These are phyloP conservation scores for Botia almorhae DNA, from an alignment of 2,797 vertebrate genomes.

Conservation along the genomic window DNA sequence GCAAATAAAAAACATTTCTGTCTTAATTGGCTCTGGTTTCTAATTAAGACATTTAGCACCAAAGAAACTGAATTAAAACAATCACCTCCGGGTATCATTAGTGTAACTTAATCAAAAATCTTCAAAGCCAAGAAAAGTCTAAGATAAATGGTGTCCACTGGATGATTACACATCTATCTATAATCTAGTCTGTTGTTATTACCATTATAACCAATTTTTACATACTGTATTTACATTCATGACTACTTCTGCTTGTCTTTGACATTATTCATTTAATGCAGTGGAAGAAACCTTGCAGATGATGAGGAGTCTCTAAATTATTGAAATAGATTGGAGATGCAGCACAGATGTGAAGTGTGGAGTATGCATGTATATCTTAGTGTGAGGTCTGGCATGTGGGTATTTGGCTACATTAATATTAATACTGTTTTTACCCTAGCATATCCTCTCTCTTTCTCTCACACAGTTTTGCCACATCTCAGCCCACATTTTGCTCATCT, in stretches of 20 bases:
- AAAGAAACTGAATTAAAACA: too few relatives aligned
- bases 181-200: not conserved
- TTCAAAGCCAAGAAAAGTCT: too few relatives aligned
- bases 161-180: too few relatives aligned
- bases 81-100: too few relatives aligned
- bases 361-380: conserved; percentile 44
- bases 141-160: too few relatives aligned
- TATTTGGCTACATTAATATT: conserved; percentile 57
- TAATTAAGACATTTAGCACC: too few relatives aligned
- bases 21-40: too few relatives aligned
- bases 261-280: conserved; percentile 32
- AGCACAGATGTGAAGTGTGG: conserved; percentile 51
- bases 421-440: conserved; percentile 31
- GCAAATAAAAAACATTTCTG: not conserved
- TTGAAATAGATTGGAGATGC: conserved; percentile 53
- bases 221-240: not conserved
- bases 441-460: not conserved
- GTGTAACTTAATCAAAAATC: too few relatives aligned
- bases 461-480: not conserved
- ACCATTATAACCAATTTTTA: not conserved
- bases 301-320: conserved; percentile 51
- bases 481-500: not conserved
- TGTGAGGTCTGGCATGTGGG: conserved; percentile 37
- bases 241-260: conserved; percentile 1
- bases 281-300: conserved; percentile 34